phyloP scores from a whole-genome alignment of 2,888 invertebrate species.

The Choreutis nemorana region DNA sequence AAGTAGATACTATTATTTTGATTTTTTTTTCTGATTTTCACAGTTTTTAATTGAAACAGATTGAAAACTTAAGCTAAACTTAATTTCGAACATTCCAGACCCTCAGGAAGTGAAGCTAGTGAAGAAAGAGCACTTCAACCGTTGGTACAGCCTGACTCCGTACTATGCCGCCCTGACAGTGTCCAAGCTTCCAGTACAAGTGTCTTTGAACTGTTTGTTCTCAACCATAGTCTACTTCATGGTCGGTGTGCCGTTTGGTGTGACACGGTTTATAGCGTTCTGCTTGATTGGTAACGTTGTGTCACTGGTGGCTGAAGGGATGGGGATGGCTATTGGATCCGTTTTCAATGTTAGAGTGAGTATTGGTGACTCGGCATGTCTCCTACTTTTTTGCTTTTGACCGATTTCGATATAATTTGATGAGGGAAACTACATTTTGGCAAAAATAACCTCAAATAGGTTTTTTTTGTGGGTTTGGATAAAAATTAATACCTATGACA shows the following conservation, averaged over 20 bases:
- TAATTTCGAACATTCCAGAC: too few relatives aligned
- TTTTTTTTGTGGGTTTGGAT: too few relatives aligned
- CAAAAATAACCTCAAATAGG: too few relatives aligned
- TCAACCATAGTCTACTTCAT: conserved; percentile 69
- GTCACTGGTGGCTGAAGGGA: conserved; percentile 78
- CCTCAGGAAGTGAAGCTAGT: conserved; percentile 74
- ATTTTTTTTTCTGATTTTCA: too few relatives aligned
- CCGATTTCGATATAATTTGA: too few relatives aligned
- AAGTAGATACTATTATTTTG: too few relatives aligned
- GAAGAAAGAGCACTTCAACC: conserved; percentile 74
- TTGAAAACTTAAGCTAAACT: too few relatives aligned
- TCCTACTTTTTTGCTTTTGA: too few relatives aligned
- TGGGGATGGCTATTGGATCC: conserved; percentile 80
- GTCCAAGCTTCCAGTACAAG: conserved; percentile 69
- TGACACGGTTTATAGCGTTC: conserved; percentile 72
- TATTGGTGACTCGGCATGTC: too few relatives aligned
- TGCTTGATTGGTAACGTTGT: conserved; percentile 72
- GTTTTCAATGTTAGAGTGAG: conserved; percentile 71
- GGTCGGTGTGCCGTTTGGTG: conserved; percentile 74
- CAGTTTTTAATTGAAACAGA: too few relatives aligned
- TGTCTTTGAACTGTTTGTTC: conserved; percentile 67
- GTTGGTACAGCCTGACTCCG: conserved; percentile 72
- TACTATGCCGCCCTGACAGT: conserved; percentile 71
- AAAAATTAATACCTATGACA: too few relatives aligned
- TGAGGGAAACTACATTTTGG: too few relatives aligned